These are phyloP conservation scores for Meleagris gallopavo DNA, from an alignment of 2,113 vertebrate species.

Conservation along the genomic window DNA sequence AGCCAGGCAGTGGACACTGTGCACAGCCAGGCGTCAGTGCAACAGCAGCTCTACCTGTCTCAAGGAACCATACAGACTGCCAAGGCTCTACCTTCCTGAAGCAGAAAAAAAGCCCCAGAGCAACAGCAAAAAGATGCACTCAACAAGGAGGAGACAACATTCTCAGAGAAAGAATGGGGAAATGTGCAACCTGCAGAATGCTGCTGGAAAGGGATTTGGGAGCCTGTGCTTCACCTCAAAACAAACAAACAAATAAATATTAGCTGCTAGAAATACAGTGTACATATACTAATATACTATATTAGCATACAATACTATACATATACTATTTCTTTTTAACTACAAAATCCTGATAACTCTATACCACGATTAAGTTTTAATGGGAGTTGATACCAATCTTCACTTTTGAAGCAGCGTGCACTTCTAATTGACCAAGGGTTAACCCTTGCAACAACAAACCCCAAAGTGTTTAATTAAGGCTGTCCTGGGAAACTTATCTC, in stretches of 20 bases:
- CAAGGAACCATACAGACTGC: not conserved
- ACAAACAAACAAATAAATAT: not conserved
- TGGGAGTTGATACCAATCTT: not conserved
- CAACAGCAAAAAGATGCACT: not conserved
- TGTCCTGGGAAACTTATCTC: not conserved
- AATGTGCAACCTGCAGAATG: not conserved
- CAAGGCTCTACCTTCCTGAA: not conserved
- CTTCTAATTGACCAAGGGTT: not conserved
- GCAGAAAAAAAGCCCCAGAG: not conserved
- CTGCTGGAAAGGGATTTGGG: not conserved
- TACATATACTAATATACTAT: not conserved
- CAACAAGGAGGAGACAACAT: not conserved
- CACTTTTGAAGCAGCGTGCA: not conserved
- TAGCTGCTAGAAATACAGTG: not conserved
- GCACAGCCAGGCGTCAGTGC: not conserved
- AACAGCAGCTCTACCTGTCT: not conserved
- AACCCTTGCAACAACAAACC: not conserved
- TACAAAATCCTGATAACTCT: not conserved
- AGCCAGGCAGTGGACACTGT: fast-evolving
- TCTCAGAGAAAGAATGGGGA: not conserved
- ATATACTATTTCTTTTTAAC: not conserved
- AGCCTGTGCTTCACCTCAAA: not conserved
- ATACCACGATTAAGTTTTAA: not conserved
- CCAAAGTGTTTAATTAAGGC: not conserved
- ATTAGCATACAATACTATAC: too few relatives aligned